Conservation (phyloP, 2,797 vertebrate genomes). For the Crenuchus spilurus region DNA sequence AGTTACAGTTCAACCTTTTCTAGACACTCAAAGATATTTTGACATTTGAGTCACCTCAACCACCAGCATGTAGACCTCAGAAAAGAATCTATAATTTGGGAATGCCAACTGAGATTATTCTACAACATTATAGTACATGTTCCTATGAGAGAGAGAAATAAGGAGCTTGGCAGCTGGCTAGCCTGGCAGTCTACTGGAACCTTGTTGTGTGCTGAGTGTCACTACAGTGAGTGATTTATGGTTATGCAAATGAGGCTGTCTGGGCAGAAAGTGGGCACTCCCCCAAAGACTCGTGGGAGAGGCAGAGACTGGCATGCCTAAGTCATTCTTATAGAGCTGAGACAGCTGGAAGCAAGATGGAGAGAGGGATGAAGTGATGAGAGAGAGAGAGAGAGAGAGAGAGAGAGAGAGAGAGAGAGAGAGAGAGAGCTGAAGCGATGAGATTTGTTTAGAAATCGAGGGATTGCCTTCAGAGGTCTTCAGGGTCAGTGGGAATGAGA, state of each 20-base stretch:
- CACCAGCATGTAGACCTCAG: neutral
- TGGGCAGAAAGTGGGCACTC: conserved; percentile 65
- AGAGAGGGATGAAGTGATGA: conserved; percentile 9
- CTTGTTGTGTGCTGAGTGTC: conserved; percentile 61
- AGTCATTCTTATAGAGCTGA: conserved; percentile 74
- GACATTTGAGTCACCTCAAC: no score
- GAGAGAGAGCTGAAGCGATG: conserved; percentile 18
- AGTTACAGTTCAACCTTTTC: no score
- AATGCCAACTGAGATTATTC: neutral
- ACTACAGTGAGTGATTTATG: conserved; percentile 73
- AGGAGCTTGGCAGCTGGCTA: conserved; percentile 2
- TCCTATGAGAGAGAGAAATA: conserved; percentile 3
- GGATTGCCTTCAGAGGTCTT: conserved; percentile 72
- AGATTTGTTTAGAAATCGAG: conserved; percentile 30
- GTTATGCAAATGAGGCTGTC: conserved; percentile 74
- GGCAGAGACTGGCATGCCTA: conserved; percentile 62
- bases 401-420: conserved; percentile 39
- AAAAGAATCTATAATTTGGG: neutral
- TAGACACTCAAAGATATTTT: no score
- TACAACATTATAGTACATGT: neutral
- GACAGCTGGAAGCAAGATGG: conserved; percentile 67
- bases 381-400: neutral
- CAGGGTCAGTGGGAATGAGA: conserved; percentile 75
- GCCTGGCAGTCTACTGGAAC: conserved; percentile 40
- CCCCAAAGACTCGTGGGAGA: conserved; percentile 60